Base-by-base conservation (phyloP, 2,797 vertebrate species). In the Scyliorhinus canicula region DNA sequence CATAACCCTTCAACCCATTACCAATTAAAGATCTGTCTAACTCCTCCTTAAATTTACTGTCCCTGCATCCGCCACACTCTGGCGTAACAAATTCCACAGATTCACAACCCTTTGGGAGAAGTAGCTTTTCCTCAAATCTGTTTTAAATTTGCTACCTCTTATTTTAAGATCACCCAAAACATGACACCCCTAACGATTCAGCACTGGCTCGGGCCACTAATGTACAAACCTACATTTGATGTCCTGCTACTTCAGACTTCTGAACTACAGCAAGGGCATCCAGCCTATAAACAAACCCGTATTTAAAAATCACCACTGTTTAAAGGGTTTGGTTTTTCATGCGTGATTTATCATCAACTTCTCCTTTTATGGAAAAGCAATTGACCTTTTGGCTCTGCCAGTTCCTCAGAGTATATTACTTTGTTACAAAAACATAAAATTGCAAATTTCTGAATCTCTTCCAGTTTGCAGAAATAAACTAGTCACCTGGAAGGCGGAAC, bases 321-420 rank as follows among this genome's bases (percentile, higher is more conserved):
- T 60, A 60, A 24, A 90, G 55, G 86, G 19, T 16, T 60, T 11
- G 7, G 21, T 19, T 90, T 79, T 67, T 67, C 60, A 67, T 47
- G n/a, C 8, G 8, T 67, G 60, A 44, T 26, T 93, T 4, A 7
- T 93, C 24, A 21, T 47, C 63, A 5, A 57, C 55, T 60, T 65
- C 88, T 65, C n/a, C 35, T n/a, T 47, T 93, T 93, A 50, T 67
- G 40, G 65, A 67, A 93, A 50, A 69, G 24, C 84, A 86, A 86
- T 86, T 14, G 84, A 28, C 50, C 14, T 50, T 47, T 65, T 69
- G 65, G 26, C 26, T 69, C n/a, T 50, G 44, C 44, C 91, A 3
- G 21, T 14, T 69, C 40, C 24, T 93, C 63, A 47, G 40, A 60
- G 63, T 67, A 67, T 28, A 69, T 47, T 67, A 93, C 63, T 67